phyloP scores from a whole-genome alignment of 1,140 invertebrate genomes.

The Cheumatopsyche charites region DNA sequence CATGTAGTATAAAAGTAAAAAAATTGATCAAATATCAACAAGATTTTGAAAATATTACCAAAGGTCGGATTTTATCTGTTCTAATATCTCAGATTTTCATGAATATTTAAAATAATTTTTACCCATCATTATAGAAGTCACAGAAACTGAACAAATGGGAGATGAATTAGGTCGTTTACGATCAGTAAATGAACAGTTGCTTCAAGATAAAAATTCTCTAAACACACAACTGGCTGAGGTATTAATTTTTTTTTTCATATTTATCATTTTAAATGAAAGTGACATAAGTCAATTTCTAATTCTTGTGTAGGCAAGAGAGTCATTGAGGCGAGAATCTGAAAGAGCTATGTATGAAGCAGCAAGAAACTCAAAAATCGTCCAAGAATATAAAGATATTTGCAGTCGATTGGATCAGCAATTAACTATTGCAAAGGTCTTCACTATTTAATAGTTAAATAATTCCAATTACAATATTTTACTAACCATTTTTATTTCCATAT shows the following conservation, averaged over 20 bases:
- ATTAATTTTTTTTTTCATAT: slow-evolving; percentile 12
- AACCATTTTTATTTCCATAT: not conserved
- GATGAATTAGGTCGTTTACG: slow-evolving; percentile 81
- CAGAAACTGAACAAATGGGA: slow-evolving; percentile 73
- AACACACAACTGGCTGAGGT: slow-evolving; percentile 56
- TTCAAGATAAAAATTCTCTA: slow-evolving; percentile 56
- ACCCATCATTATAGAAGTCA: slow-evolving; percentile 53
- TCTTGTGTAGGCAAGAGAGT: slow-evolving; percentile 38
- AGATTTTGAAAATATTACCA: slow-evolving; percentile 74
- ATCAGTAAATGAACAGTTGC: slow-evolving; percentile 56
- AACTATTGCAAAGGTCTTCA: slow-evolving; percentile 63
- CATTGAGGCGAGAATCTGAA: slow-evolving; percentile 51
- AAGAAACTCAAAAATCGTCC: slow-evolving; percentile 65
- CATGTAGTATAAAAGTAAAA: slow-evolving; percentile 91
- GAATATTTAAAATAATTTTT: not conserved
- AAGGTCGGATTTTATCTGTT: slow-evolving; percentile 67
- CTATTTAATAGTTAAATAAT: not conserved
- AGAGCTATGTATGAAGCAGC: slow-evolving; percentile 53
- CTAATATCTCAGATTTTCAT: not conserved
- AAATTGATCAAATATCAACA: slow-evolving; percentile 95
- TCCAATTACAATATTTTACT: slow-evolving; percentile 19
- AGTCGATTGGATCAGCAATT: slow-evolving; percentile 87
- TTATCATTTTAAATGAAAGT: not conserved
- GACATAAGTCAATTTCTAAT: too few species aligned
- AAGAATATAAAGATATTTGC: slow-evolving; percentile 95